phyloP scores from a whole-genome alignment of 1,140 invertebrate species.

The Panonychus citri region DNA sequence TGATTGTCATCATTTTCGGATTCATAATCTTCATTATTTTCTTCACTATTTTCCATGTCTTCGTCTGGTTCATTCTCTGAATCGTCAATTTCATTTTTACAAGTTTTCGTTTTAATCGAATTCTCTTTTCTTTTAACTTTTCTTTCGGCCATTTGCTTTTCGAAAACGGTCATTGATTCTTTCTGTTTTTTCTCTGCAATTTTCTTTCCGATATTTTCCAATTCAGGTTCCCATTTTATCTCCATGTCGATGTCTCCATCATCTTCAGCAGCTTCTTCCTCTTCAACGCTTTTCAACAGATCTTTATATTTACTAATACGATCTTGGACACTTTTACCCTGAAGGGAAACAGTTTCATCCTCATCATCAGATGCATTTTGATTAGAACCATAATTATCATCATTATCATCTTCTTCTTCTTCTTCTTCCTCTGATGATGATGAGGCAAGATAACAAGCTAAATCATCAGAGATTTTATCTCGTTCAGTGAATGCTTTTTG shows the following conservation, averaged over 20 bases:
- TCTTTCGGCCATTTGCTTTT: constrained; percentile 21
- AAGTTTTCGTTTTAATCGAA: constrained; percentile 15
- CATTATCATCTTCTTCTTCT: background rate
- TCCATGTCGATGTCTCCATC: constrained; percentile 19
- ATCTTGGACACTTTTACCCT: constrained; percentile 6
- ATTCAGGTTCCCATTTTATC: constrained; percentile 23
- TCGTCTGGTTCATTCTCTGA: constrained; percentile 7
- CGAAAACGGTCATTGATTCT: constrained; percentile 18
- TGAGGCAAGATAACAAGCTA: constrained; percentile 9
- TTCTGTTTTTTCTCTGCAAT: constrained; percentile 18
- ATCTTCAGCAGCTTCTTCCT: constrained; percentile 14
- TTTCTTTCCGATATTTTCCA: constrained; percentile 20
- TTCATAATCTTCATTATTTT: background rate
- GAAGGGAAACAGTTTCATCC: background rate
- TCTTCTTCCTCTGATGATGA: background rate
- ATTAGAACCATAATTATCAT: background rate
- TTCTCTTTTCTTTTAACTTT: constrained; percentile 7
- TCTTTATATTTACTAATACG: constrained; percentile 22
- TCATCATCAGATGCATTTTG: constrained; percentile 14
- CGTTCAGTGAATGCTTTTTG: constrained; percentile 34
- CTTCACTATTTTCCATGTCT: constrained; percentile 7
- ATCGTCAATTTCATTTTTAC: constrained; percentile 17
- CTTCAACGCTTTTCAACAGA: constrained; percentile 18
- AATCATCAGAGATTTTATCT: constrained; percentile 24
- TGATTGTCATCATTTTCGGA: background rate